A percentile compares a stretch with the other conserved stretches of the same genome.
phyloP scores from a whole-genome alignment of 2,113 vertebrate species.

The Theristicus caerulescens region DNA sequence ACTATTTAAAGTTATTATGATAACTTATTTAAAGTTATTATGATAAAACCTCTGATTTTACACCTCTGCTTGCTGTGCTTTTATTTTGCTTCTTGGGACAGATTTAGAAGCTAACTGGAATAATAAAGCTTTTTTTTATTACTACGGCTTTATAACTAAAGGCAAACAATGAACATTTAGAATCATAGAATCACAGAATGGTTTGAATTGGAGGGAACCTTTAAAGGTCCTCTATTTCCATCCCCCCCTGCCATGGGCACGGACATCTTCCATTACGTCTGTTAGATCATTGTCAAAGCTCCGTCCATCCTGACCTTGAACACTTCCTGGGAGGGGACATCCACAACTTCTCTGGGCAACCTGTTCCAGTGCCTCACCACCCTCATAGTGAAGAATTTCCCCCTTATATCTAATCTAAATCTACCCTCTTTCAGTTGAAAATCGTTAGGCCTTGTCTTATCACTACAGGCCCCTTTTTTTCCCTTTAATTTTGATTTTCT shows the following conservation, averaged over 20 bases:
- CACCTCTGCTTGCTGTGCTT: background rate
- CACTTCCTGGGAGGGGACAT: too few relatives aligned
- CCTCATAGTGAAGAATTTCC: background rate
- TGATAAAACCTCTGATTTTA: background rate
- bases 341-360: background rate
- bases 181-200: background rate
- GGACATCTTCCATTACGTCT: background rate
- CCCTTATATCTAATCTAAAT: background rate
- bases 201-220: background rate
- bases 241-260: rapidly evolving
- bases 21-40: background rate
- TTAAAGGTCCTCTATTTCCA: background rate
- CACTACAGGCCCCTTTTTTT: background rate
- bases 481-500: background rate
- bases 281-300: background rate
- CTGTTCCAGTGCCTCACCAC: background rate
- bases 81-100: background rate
- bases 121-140: background rate
- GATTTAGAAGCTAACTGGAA: background rate
- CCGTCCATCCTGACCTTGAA: background rate
- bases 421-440: background rate
- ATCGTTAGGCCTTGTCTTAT: background rate
- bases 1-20: background rate
- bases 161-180: background rate
- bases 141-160: background rate